These are phyloP conservation scores for Stegastes partitus DNA, from an alignment of 2,113 vertebrate species.

Conservation along the genomic window DNA sequence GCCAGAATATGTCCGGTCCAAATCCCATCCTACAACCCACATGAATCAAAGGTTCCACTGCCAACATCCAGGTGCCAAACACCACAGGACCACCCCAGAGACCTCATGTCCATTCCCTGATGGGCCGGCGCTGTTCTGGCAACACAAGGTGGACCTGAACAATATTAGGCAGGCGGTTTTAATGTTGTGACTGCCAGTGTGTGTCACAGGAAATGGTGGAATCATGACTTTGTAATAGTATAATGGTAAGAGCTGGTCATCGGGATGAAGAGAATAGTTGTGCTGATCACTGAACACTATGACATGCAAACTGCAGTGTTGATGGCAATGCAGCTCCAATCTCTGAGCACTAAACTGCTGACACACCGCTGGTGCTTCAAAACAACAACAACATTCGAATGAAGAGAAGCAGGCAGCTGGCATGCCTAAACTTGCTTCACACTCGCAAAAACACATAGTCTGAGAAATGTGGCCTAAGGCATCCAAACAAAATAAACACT, in stretches of 20 bases:
- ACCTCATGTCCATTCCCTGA: too few species aligned
- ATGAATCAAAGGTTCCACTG: too few species aligned
- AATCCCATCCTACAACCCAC: too few species aligned
- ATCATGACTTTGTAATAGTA: not conserved
- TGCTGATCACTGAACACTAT: not conserved
- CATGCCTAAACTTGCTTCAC: constrained; percentile 58
- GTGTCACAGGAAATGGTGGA: too few species aligned
- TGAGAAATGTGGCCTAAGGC: constrained; percentile 43
- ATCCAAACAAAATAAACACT: constrained; percentile 21
- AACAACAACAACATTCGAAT: constrained; percentile 39
- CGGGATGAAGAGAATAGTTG: not conserved
- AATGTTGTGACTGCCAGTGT: too few species aligned
- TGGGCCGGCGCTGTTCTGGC: too few species aligned
- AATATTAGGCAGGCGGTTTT: too few species aligned
- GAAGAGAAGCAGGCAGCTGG: constrained; percentile 12
- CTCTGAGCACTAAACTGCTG: constrained; percentile 13
- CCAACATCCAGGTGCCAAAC: too few species aligned
- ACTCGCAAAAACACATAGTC: constrained; percentile 4
- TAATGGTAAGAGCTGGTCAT: not conserved
- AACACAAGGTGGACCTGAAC: too few species aligned
- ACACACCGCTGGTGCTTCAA: constrained; percentile 29
- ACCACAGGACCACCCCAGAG: too few species aligned
- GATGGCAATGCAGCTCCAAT: not conserved
- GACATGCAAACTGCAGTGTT: not conserved
- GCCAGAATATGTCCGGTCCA: too few species aligned